Base-by-base conservation (phyloP, 2,888 invertebrate species). In the Acleris holmiana region DNA sequence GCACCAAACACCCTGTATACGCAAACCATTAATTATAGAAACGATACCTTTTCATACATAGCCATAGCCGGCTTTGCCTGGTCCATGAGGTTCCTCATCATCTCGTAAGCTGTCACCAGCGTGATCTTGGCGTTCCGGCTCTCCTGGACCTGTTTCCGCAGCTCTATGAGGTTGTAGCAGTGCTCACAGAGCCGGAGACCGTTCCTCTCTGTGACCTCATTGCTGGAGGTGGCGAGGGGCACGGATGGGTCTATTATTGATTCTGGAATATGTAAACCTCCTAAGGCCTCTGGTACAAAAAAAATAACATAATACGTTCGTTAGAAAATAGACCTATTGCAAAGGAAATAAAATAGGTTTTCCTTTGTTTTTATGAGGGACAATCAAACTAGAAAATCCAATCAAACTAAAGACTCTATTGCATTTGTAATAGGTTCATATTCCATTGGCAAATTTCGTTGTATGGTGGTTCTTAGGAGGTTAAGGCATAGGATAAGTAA, bases 31-130 rank as follows among this genome's bases (percentile, higher is more conserved):
- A 10, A 40, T 40, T 40, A 10, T 13, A 1, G 1, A 41, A 64
- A n/a, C 47, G 60, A 13, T 79, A 93, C 94, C 91, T 95, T 95
- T 68, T 93, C 86, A 84, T 95, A 95, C 93, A 94, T 93, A 66
- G 94, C 94, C 49, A 95, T 94, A 69, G 95, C 94, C 0, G 94
- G 94, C 53, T 87, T 94, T 0, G 97, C 96, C 76, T 97, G 96
- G 62, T 95, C 95, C 84, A 97, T 96, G 62, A 96, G 91, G 59
- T 94, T 94, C 72, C 95, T 94, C 89, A 99, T 94, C 82, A 96
- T 95, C 63, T 96, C 96, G 84, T 99, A 99, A 40, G 97, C 94
- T 46, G 97, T 95, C 68, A 96, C 95, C 35, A 98, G 94, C 2
- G 95, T 93, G 6, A 98, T 97, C 75, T 97, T 97, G 44, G 95